A percentile compares a stretch with the other conserved stretches of the same genome.
phyloP scores from a whole-genome alignment of 30 jellyfish, hydroid and myxozoan species.

The Turritopsis dohrnii region DNA sequence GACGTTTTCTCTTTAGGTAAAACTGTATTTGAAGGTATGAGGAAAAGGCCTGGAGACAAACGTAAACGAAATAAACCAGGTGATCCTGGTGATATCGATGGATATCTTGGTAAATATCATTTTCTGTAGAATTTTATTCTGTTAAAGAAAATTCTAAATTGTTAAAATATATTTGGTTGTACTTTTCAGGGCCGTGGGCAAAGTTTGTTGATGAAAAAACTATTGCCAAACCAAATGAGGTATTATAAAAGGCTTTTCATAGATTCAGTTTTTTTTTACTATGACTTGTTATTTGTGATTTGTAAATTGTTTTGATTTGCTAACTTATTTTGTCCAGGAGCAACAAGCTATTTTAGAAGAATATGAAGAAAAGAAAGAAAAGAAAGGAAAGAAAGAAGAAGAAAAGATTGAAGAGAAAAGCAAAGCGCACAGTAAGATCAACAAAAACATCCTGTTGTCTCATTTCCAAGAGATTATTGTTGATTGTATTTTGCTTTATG shows the following conservation, averaged over 20 bases:
- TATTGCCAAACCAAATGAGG: conserved; percentile 89
- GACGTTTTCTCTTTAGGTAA: conserved; percentile 31
- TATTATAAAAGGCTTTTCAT: too few relatives aligned
- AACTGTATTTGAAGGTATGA: conserved; percentile 73
- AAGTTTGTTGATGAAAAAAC: conserved; percentile 72
- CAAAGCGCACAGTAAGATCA: conserved; percentile 59
- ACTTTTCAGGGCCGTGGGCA: conserved; percentile 96
- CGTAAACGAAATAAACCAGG: conserved; percentile 76
- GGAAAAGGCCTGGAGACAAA: conserved; percentile 76
- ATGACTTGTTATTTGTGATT: not conserved
- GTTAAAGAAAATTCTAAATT: too few relatives aligned
- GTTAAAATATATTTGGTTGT: not conserved
- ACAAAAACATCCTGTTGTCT: not conserved
- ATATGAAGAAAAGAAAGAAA: conserved; percentile 77
- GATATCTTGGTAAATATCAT: conserved; percentile 59
- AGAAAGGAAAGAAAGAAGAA: conserved; percentile 79
- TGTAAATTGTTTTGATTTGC: not conserved
- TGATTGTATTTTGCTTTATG: not conserved
- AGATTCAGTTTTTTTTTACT: too few relatives aligned
- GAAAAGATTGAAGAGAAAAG: conserved; percentile 84
- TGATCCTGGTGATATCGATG: conserved; percentile 87
- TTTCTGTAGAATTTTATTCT: too few relatives aligned
- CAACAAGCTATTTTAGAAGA: conserved; percentile 69
- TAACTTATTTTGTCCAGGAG: conserved; percentile 47
- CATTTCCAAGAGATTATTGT: not conserved